Evolutionary conservation across 1,140 invertebrate species (phyloP), one percentile per base, ranked within the genome.

Genomic region (Cheumatopsyche charites): DNA sequence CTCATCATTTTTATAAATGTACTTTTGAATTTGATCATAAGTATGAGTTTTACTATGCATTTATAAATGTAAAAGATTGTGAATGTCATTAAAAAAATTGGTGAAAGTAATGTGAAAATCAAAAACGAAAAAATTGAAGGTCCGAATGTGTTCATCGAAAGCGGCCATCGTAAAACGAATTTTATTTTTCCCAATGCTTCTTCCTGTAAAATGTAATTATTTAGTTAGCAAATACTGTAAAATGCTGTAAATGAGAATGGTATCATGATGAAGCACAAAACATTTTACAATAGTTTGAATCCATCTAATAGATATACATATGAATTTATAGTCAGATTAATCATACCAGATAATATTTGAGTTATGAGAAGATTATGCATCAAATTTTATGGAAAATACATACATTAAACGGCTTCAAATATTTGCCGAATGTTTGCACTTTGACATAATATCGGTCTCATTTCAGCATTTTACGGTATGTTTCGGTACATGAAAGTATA

Each of bases 1-100:
- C 84, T 79, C 3, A 86, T 73, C 13, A 86, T 80, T 52, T 79
- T 79, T 0, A 77, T 80, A 70, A 84, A 86, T 47, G 79, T 77
- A 9, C 79, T 77, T 21, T 80, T 79, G 25, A 77, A 79, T 67
- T 72, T 77, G 42, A 73, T 79, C 29, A 80, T 66, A 13, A 75
- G 47, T 25, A 75, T 49, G 17, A 72, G 12, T 11, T 58, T 66
- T 5, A 75, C 67, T 17, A 72, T 61, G 12, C 73, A 25, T 77
- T 81, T 83, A 67, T 82, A 81, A 19, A 78, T 5, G 62, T 73
- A 77, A 25, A 78, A 78, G 55, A 78, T n/a, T 23, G 76, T 6
- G 19, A 80, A 45, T 23, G 80, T 70, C 12, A 73, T 42, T 58
- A 77, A 21, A 41, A 79, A 25, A 3, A 80, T 52, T 43, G 80